These are phyloP conservation scores for Pantelozetes paolii DNA, from an alignment of 2,888 invertebrate genomes.

Conservation along the genomic window DNA sequence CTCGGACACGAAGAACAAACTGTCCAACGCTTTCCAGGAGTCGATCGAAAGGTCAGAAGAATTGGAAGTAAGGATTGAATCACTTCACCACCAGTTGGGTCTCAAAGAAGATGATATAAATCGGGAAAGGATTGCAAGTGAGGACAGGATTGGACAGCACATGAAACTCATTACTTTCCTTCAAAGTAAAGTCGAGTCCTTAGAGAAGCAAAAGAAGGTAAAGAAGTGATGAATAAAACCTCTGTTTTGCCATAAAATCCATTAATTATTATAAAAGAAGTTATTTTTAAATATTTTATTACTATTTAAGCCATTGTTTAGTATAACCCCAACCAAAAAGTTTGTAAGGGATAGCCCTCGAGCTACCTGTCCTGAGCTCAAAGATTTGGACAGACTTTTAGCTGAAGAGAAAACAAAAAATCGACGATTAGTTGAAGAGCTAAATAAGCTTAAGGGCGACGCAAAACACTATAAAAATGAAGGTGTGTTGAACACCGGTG, in stretches of 20 bases:
- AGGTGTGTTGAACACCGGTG: constrained; percentile 20
- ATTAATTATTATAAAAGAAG: neutral
- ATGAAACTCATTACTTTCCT: constrained; percentile 35
- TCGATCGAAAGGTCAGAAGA: neutral
- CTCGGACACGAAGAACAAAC: constrained; percentile 1
- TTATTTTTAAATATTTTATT: neutral
- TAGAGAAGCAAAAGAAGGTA: constrained; percentile 39
- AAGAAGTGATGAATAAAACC: constrained; percentile 4
- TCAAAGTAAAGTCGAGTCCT: neutral
- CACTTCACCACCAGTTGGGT: neutral
- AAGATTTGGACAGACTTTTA: constrained; percentile 28
- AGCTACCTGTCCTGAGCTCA: neutral
- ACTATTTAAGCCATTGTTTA: constrained; percentile 4
- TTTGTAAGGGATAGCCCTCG: neutral
- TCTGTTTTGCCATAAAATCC: neutral
- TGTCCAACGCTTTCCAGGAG: neutral
- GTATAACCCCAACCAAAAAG: constrained; percentile 27
- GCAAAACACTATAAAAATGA: neutral
- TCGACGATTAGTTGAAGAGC: constrained; percentile 6
- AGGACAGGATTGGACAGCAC: constrained; percentile 34
- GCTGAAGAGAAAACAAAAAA: constrained; percentile 16
- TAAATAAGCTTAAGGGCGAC: neutral
- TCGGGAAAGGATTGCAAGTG: neutral
- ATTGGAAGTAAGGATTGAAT: constrained; percentile 6
- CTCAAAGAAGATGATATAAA: constrained; percentile 25